Evolutionary conservation across 2,113 vertebrate species (phyloP).

Genomic region (Eira barbara): DNA sequence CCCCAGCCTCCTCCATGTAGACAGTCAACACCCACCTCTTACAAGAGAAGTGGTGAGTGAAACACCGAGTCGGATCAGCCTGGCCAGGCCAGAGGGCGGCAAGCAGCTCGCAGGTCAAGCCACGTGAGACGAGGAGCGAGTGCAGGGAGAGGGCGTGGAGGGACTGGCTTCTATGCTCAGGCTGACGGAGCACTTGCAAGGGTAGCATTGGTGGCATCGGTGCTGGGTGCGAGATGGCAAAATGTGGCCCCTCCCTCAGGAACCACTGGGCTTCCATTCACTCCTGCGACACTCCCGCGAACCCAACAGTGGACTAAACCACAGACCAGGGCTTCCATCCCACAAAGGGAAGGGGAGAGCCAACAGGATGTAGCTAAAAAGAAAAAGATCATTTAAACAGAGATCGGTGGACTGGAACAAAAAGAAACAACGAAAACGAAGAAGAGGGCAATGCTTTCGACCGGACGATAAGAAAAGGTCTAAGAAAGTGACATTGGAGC

Average conservation of each 20-base stretch:
- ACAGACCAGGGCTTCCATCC: not conserved
- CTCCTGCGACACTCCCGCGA: not conserved
- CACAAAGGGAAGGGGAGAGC: not conserved
- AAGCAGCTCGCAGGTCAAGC: not conserved
- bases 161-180: not conserved
- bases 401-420: not conserved
- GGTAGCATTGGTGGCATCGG: not conserved
- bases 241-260: not conserved
- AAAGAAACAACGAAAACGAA: not conserved
- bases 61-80: too few relatives aligned
- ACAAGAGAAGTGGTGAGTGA: not conserved
- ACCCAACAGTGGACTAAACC: not conserved
- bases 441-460: not conserved
- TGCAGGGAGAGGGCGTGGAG: not conserved
- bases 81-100: rapidly evolving
- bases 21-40: not conserved
- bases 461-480: not conserved
- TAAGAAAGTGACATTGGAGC: not conserved
- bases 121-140: not conserved
- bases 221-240: not conserved
- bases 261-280: not conserved
- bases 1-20: not conserved
- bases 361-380: not conserved
- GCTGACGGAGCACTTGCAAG: not conserved
- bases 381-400: not conserved